phyloP scores from a whole-genome alignment of 2,888 invertebrate genomes.

The Laspeyria flexula region DNA sequence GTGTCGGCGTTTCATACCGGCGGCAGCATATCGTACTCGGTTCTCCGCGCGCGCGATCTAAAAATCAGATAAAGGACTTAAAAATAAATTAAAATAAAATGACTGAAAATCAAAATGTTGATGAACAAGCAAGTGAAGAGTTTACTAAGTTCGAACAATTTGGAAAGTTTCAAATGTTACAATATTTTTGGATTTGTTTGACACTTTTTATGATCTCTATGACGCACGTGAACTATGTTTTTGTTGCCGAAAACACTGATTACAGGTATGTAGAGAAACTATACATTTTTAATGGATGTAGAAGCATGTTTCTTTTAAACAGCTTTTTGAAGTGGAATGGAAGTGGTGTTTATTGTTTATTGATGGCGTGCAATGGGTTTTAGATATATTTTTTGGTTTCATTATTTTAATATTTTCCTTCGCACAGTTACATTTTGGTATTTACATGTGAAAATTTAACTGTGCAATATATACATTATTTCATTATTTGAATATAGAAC shows the following conservation, averaged over 20 bases:
- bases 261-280: slow-evolving; percentile 56
- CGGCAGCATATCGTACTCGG: slow-evolving; percentile 14
- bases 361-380: too few species aligned
- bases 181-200: slow-evolving; percentile 67
- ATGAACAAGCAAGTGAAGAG: slow-evolving; percentile 37
- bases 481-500: too few species aligned
- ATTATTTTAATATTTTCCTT: too few species aligned
- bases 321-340: too few species aligned
- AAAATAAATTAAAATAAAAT: slow-evolving; percentile 20
- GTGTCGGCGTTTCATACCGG: slow-evolving; percentile 15
- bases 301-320: too few species aligned
- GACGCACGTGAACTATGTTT: slow-evolving; percentile 74
- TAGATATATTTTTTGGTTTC: too few species aligned
- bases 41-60: not conserved
- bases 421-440: too few species aligned
- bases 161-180: slow-evolving; percentile 64
- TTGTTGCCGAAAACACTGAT: slow-evolving; percentile 68
- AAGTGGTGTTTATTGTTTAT: too few species aligned
- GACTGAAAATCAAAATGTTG: slow-evolving; percentile 16
- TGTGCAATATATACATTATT: too few species aligned
- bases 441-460: too few species aligned
- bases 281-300: too few species aligned
- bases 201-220: slow-evolving; percentile 66
- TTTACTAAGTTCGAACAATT: slow-evolving; percentile 53
- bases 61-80: not conserved